Evolutionary conservation across 2,888 invertebrate species (phyloP).

Genomic region (Pseudoips prasinana): DNA sequence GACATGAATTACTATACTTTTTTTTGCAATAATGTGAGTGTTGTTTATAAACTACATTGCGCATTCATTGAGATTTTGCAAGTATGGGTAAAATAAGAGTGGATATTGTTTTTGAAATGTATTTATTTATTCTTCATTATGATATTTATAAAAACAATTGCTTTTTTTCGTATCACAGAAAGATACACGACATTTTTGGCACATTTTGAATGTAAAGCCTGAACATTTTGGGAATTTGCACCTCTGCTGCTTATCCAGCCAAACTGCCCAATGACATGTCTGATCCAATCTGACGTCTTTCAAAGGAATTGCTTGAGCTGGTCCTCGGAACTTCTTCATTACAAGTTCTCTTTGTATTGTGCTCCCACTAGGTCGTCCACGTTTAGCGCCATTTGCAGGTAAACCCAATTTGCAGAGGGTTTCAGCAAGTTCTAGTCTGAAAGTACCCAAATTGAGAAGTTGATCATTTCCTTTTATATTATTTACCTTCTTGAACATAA

Average conservation of each 20-base stretch:
- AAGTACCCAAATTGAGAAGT: slow-evolving; percentile 39
- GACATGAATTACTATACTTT: too few species aligned
- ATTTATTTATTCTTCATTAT: too few species aligned
- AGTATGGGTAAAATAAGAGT: slow-evolving; percentile 36
- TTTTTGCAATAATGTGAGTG: too few species aligned
- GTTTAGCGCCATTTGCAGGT: slow-evolving; percentile 39
- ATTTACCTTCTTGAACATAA: slow-evolving; percentile 38
- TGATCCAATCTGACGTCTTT: slow-evolving; percentile 29
- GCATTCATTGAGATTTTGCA: neutral
- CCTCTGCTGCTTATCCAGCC: slow-evolving; percentile 26
- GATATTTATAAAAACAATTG: slow-evolving; percentile 42
- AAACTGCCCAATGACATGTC: slow-evolving; percentile 27
- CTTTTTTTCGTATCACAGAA: slow-evolving; percentile 41
- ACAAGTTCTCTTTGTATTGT: slow-evolving; percentile 36
- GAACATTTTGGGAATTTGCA: slow-evolving; percentile 33
- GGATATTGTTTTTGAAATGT: too few species aligned
- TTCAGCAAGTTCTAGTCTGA: slow-evolving; percentile 40
- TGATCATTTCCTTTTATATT: slow-evolving; percentile 28
- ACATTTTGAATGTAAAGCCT: slow-evolving; percentile 37
- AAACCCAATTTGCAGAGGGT: slow-evolving; percentile 37
- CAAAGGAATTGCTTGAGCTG: slow-evolving; percentile 35
- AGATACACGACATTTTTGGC: slow-evolving; percentile 42
- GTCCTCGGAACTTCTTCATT: slow-evolving; percentile 36
- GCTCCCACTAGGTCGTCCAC: slow-evolving; percentile 37
- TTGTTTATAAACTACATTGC: too few species aligned